phyloP scores from a whole-genome alignment of 1,140 invertebrate species.

The Trichoplusia ni region DNA sequence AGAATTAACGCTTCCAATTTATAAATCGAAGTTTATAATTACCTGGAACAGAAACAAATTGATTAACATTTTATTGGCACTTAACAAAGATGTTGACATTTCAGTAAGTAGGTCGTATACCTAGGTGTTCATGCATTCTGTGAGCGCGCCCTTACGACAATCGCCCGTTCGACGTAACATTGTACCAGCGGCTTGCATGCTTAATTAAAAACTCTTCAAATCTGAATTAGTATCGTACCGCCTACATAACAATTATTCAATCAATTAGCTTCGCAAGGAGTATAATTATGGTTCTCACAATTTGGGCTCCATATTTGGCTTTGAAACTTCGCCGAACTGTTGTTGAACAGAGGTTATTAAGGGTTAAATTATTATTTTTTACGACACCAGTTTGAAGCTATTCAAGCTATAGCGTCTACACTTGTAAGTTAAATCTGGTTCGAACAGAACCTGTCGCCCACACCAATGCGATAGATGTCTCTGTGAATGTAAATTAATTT shows the following conservation, averaged over 20 bases:
- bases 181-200: slow-evolving; percentile 34
- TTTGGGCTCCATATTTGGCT: too few species aligned
- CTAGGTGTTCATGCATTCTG: slow-evolving; percentile 48
- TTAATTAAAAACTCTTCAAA: too few species aligned
- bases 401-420: too few species aligned
- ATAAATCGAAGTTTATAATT: slow-evolving; percentile 37
- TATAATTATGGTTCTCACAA: too few species aligned
- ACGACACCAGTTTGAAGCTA: too few species aligned
- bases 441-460: not conserved
- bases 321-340: too few species aligned
- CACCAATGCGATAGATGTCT: not conserved
- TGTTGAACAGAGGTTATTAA: too few species aligned
- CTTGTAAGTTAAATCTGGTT: too few species aligned
- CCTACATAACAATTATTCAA: not conserved
- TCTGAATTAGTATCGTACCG: slow-evolving; percentile 24
- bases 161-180: slow-evolving; percentile 56
- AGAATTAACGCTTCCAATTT: not conserved
- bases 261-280: too few species aligned
- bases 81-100: slow-evolving; percentile 57
- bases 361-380: too few species aligned
- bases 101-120: slow-evolving; percentile 57
- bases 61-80: slow-evolving; percentile 48
- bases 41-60: slow-evolving; percentile 63
- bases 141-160: slow-evolving; percentile 60
- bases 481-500: slow-evolving; percentile 11